Base-by-base conservation (phyloP, 2,888 invertebrate genomes). In the Galeopsomyia nigrocyanea region DNA sequence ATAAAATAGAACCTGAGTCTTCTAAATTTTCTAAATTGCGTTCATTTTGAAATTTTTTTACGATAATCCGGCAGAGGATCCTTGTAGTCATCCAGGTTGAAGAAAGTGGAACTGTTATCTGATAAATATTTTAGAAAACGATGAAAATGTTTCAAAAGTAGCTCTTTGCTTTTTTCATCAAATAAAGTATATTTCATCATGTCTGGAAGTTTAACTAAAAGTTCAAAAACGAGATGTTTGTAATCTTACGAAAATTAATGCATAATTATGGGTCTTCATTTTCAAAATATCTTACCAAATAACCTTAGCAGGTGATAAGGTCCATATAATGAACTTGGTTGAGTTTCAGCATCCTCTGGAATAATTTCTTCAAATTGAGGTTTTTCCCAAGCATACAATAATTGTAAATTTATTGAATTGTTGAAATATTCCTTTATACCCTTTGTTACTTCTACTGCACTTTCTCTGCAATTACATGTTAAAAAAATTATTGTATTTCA, bases 361-460 rank as follows among this genome's bases (percentile, higher is more conserved):
- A 93, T 87, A 66, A 96, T 91, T 81, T 96, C 96, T 63, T 93
- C 93, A 87, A 96, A 97, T 82, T 98, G 97, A 0, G 95, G 94
- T 67, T 96, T 88, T 87, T 98, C 98, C 87, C 96, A 97, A 86
- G 97, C 97, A 86, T 98, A 99, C 9, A 98, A 88, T 7, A 98
- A 88, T 83, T 97, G 97, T 2, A 95, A 94, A 2, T 97, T 96
- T 14, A 98, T 87, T 87, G 97, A 95, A 0, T 94, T 94, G 86
- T 98, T 97, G 84, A 98, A 98, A 84, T 98, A 98, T 82, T 97
- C 97, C 78, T 94, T 92, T 50, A 98, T 92, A 0, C 97, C 95
- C 80, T 89, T 88, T 2, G 87, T 87, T 60, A 84, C 78, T 79
- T 85, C 85, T 67, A 81, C 55, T 46, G 80, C 81, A 71, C 83